Conservation (phyloP, 30 jellyfish, hydroid and myxozoan genomes). For the Phacellophora camtschatica region DNA sequence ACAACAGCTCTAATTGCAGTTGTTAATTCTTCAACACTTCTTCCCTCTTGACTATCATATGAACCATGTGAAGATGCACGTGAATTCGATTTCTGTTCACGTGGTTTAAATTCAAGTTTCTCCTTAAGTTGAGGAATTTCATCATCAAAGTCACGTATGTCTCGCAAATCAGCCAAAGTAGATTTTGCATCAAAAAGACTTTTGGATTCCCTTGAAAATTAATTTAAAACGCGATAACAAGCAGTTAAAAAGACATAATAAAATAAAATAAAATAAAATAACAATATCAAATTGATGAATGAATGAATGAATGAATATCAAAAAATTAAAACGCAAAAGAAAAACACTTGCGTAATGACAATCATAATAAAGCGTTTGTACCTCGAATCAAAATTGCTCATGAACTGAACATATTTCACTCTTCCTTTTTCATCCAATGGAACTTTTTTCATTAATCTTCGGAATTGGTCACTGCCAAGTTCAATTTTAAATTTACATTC, state of each 20-base stretch:
- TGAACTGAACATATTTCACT: slow-evolving; percentile 64
- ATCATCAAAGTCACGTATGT: slow-evolving; percentile 24
- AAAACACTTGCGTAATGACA: neutral
- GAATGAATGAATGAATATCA: too few species aligned
- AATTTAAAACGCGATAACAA: too few species aligned
- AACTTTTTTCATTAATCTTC: slow-evolving; percentile 41
- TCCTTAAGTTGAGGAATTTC: slow-evolving; percentile 28
- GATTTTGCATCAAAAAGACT: slow-evolving; percentile 78
- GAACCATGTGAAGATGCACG: slow-evolving; percentile 45
- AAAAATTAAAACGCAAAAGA: too few species aligned
- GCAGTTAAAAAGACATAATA: too few species aligned
- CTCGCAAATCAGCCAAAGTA: slow-evolving; percentile 57
- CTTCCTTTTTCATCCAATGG: slow-evolving; percentile 72
- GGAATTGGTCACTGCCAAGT: slow-evolving; percentile 33
- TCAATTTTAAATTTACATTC: slow-evolving; percentile 61
- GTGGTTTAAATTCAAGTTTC: slow-evolving; percentile 19
- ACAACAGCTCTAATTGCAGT: slow-evolving; percentile 35
- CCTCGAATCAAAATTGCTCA: slow-evolving; percentile 70
- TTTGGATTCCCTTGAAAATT: slow-evolving; percentile 73
- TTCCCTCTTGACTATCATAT: slow-evolving; percentile 68
- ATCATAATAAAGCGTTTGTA: neutral
- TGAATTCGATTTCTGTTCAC: slow-evolving; percentile 8
- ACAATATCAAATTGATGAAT: too few species aligned
- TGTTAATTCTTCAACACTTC: slow-evolving; percentile 62
- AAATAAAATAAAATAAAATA: too few species aligned